Evolutionary conservation across 2,888 invertebrate species (phyloP).

Genomic region (Cheilosia vernalis): DNA sequence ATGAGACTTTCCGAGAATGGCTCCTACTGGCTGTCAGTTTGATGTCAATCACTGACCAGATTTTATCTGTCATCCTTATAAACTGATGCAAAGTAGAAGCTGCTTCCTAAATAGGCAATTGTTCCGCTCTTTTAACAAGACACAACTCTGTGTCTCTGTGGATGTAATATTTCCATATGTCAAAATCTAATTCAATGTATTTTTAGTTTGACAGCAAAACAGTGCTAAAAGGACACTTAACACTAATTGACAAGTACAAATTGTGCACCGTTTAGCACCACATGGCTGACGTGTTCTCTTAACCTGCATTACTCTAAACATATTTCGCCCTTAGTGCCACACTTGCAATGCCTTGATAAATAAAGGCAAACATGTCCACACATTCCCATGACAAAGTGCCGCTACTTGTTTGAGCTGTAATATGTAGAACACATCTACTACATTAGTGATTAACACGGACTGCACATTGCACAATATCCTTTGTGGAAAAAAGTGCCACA

Average conservation of each 20-base stretch:
- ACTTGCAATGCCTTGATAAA: slow-evolving; percentile 24
- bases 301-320: background rate
- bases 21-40: no score
- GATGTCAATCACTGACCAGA: no score
- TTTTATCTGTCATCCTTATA: no score
- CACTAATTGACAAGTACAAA: background rate
- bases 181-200: no score
- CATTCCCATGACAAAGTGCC: slow-evolving; percentile 11
- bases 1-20: no score
- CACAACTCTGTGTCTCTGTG: no score
- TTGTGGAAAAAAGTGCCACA: background rate
- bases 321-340: background rate
- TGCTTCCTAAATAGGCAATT: no score
- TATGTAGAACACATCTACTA: slow-evolving; percentile 32
- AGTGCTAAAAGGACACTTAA: background rate
- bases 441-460: slow-evolving; percentile 42
- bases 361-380: background rate
- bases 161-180: no score
- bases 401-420: slow-evolving; percentile 14
- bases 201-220: no score
- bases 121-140: no score
- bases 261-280: background rate
- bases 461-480: slow-evolving; percentile 1
- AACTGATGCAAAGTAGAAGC: no score
- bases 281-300: background rate